Conservation (phyloP, 2,888 invertebrate genomes). For the Perizoma affinitatum region DNA sequence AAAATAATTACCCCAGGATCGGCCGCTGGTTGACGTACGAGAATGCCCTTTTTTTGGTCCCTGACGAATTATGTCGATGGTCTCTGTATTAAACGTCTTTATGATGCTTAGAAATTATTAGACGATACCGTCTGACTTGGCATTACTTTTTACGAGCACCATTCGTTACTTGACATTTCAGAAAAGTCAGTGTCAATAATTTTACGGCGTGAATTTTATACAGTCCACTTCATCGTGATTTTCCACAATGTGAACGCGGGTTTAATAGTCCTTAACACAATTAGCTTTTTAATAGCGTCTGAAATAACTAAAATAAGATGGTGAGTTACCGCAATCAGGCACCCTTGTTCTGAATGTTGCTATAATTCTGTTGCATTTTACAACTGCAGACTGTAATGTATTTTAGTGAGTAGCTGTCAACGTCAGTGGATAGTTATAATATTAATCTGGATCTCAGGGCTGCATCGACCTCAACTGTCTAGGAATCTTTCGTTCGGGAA, state of each 20-base stretch:
- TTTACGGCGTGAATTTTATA: slow-evolving; percentile 24
- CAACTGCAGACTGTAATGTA: slow-evolving; percentile 34
- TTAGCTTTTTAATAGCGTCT: slow-evolving; percentile 64
- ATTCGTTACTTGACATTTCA: slow-evolving; percentile 22
- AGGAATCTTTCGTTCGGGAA: slow-evolving; percentile 28
- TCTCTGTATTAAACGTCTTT: slow-evolving; percentile 35
- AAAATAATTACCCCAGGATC: slow-evolving; percentile 62
- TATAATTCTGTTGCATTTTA: slow-evolving; percentile 42
- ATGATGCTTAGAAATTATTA: slow-evolving; percentile 37
- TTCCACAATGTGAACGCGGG: slow-evolving; percentile 39
- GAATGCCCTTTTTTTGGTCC: slow-evolving; percentile 50
- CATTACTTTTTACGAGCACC: slow-evolving; percentile 19
- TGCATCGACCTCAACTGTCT: slow-evolving; percentile 34
- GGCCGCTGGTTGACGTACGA: slow-evolving; percentile 52
- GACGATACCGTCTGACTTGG: slow-evolving; percentile 25
- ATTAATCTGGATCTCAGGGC: slow-evolving; percentile 31
- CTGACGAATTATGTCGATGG: slow-evolving; percentile 45
- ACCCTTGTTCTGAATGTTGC: slow-evolving; percentile 39
- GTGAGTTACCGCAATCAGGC: slow-evolving; percentile 67
- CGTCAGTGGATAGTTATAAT: slow-evolving; percentile 27
- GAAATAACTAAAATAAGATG: slow-evolving; percentile 64
- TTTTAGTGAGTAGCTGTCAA: slow-evolving; percentile 39
- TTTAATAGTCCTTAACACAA: slow-evolving; percentile 67
- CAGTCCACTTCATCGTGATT: slow-evolving; percentile 22
- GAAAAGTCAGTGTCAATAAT: slow-evolving; percentile 27